Percentiles rank a stretch among this genome's conserved stretches.
Evolutionary conservation across 2,113 vertebrate species (phyloP).

Genomic region (Indri indri): DNA sequence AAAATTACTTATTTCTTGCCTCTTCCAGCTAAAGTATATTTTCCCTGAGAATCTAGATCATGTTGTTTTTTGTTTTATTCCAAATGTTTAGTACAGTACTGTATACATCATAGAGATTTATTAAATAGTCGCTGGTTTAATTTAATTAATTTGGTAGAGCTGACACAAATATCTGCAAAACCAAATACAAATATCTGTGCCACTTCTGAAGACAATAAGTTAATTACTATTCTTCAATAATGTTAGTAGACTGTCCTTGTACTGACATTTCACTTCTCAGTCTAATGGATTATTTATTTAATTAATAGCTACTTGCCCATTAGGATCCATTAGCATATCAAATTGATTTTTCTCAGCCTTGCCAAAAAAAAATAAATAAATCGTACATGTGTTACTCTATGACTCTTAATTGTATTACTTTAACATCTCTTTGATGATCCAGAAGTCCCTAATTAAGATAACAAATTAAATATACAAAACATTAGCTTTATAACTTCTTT

Average conservation of each 20-base stretch:
- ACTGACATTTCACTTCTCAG: slow-evolving; percentile 51
- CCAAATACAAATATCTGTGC: slow-evolving; percentile 49
- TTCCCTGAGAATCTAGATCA: background rate
- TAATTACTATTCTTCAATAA: slow-evolving; percentile 59
- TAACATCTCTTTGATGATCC: slow-evolving; percentile 22
- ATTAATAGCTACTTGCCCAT: slow-evolving; percentile 62
- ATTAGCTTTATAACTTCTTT: slow-evolving; percentile 20
- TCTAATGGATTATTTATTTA: slow-evolving; percentile 67
- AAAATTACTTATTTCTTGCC: background rate
- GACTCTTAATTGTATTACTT: slow-evolving; percentile 39
- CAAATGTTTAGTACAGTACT: background rate
- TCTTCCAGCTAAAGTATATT: background rate
- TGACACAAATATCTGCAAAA: slow-evolving; percentile 46
- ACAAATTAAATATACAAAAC: slow-evolving; percentile 40
- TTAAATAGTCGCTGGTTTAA: slow-evolving; percentile 32
- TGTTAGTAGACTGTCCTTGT: slow-evolving; percentile 25
- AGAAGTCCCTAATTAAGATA: slow-evolving; percentile 42
- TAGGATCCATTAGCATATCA: slow-evolving; percentile 55
- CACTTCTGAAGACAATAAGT: slow-evolving; percentile 42
- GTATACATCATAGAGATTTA: background rate
- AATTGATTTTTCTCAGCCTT: slow-evolving; percentile 53
- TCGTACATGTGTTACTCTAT: background rate
- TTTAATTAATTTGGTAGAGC: slow-evolving; percentile 51
- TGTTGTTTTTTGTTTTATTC: background rate
- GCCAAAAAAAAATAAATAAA: slow-evolving; percentile 1